Conservation (phyloP, 1,140 invertebrate species). For the Plectus sambesii region DNA sequence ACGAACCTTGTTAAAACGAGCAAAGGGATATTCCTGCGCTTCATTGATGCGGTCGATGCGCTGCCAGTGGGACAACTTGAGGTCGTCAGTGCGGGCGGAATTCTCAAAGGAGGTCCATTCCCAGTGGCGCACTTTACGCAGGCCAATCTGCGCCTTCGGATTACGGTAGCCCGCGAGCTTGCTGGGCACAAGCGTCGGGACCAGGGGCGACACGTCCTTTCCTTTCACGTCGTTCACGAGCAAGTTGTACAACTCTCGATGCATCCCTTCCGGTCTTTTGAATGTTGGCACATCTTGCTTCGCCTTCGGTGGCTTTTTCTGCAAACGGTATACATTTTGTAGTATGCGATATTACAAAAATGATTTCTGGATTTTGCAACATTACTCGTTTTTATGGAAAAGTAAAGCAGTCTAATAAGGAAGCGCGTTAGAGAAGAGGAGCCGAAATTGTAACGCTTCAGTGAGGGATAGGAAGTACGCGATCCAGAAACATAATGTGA, state of each 20-base stretch:
- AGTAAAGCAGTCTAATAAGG: no score
- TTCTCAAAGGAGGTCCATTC: constrained; percentile 26
- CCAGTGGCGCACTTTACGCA: constrained; percentile 24
- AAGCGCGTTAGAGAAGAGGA: no score
- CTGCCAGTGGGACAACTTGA: constrained; percentile 27
- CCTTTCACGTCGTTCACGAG: constrained; percentile 29
- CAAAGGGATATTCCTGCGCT: constrained; percentile 20
- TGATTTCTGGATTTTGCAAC: no score
- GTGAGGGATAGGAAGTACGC: no score
- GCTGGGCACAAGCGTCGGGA: constrained; percentile 1
- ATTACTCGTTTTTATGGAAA: no score
- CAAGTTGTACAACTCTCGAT: constrained; percentile 27
- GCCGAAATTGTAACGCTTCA: no score
- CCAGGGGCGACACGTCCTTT: constrained; percentile 16
- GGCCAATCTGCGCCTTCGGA: constrained; percentile 20
- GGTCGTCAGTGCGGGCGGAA: constrained; percentile 17
- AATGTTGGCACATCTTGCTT: no score
- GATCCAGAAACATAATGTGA: no score
- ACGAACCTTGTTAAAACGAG: constrained; percentile 30
- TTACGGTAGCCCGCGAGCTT: constrained; percentile 14
- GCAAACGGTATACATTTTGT: no score
- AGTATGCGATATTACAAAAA: no score
- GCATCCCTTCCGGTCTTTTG: constrained; percentile 27
- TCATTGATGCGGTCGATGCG: constrained; percentile 22
- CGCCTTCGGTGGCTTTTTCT: no score